A percentile compares a stretch with the other conserved stretches of the same genome.
phyloP scores from a whole-genome alignment of 30 jellyfish, hydroid and myxozoan genomes.

The Chrysaora quinquecirrha region DNA sequence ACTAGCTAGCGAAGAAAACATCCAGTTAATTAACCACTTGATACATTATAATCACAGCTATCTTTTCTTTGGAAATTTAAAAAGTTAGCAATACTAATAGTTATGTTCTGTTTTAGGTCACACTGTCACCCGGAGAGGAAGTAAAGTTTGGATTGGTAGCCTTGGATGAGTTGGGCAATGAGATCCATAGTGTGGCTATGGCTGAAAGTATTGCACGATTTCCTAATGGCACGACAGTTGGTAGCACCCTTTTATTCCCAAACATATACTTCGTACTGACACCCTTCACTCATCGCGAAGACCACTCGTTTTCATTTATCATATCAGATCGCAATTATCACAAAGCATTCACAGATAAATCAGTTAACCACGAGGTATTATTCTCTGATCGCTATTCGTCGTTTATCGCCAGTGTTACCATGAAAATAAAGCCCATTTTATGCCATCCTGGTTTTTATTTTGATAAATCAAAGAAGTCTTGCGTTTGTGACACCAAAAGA shows the following conservation, averaged over 20 bases:
- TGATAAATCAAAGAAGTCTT: constrained; percentile 1
- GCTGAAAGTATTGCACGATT: constrained; percentile 26
- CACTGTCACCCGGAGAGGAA: constrained; percentile 70
- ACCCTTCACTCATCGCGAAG: constrained; percentile 6
- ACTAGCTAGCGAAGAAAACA: too few species aligned
- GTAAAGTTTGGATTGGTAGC: constrained; percentile 18
- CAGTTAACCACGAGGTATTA: constrained; percentile 11
- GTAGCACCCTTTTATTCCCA: neutral
- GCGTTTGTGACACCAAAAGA: constrained; percentile 36
- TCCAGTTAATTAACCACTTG: too few species aligned
- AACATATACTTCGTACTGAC: constrained; percentile 34
- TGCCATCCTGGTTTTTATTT: constrained; percentile 65
- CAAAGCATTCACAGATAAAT: constrained; percentile 2
- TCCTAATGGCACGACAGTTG: constrained; percentile 4
- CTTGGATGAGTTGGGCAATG: constrained; percentile 58
- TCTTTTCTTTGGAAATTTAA: too few species aligned
- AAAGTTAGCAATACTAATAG: too few species aligned
- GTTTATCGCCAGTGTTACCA: constrained; percentile 32
- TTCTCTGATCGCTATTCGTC: constrained; percentile 60
- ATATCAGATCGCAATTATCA: neutral
- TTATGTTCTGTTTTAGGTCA: constrained; percentile 32
- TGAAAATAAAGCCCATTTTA: constrained; percentile 25
- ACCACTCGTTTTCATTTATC: neutral
- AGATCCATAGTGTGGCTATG: constrained; percentile 54
- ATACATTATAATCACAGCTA: too few species aligned